Evolutionary conservation across 2,888 invertebrate genomes (phyloP), one percentile per base, ranked within the genome.

Genomic region (Cosmia trapezina): DNA sequence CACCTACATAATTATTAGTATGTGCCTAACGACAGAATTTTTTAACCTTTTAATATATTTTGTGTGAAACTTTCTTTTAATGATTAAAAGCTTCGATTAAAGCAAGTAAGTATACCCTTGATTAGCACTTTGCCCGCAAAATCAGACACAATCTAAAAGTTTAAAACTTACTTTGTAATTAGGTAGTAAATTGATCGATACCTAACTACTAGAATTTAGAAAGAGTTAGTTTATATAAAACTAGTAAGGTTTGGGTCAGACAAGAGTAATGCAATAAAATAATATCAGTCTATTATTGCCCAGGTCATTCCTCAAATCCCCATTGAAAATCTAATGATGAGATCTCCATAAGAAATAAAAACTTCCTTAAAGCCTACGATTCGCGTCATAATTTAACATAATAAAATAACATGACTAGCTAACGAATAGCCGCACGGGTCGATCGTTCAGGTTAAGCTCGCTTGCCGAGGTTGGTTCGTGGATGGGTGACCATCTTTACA

Each of bases 11-110:
- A 64, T 76, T 72, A 72, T 37, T 28, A 41, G 28, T 45, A 2
- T n/a, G 12, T 33, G n/a, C 60, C 37, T 45, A 17, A 12, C 19
- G 33, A 12, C 28, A 3, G 0, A 8, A 5, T 51, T 51, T 45
- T n/a, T 49, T 19, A 0, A 45, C 14, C 8, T 47, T n/a, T 22
- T 6, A 4, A 45, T 22, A 60, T 0, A 63, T 49, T 43, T 19
- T 41, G 14, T 60, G 37, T 47, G 0, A 75, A 57, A 62, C 12
- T 51, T 63, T 56, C 19, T 12, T n/a, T 12, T 22, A 17, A 17
- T 28, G 57, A 70, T 81, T 70, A 67, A 67, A 74, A 74, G 63
- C 56, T 22, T 45, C 7, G 19, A 78, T 80, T 74, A 70, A 59
- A 66, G 0, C 49, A 65, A 69, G 0, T 54, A 65, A 69, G 12